Evolutionary conservation across 2,797 vertebrate genomes (phyloP), one percentile per base, ranked within the genome.

Genomic region (Denticeps clupeoides): DNA sequence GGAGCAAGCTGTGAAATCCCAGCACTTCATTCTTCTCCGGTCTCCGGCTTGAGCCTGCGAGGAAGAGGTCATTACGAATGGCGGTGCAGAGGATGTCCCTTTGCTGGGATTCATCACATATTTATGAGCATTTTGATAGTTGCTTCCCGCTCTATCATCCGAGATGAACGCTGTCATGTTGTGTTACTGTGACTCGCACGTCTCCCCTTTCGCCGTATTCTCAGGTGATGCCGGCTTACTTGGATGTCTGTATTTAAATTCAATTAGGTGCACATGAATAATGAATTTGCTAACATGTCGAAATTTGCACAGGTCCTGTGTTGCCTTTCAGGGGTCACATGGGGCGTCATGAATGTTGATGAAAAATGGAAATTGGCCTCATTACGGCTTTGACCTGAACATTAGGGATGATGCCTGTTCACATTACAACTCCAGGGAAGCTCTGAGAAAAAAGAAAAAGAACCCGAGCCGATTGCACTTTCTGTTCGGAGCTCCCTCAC

Each of bases 91-190:
- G n/a, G n/a, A n/a, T n/a, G 21, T 12, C 55, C 41, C 59, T 12
- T 15, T 47, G 1, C 7, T 64, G 16, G 19, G 38, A 63, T 64
- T 53, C 53, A 70, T 81, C 61, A 77, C 62, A 74, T 80, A 82
- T 81, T 80, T 74, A 79, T 80, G 60, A 77, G 68, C 64, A 53
- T 72, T 74, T 76, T 75, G 68, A 78, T 82, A 65, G 67, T 71
- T 80, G 66, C 65, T 63, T 76, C 73, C 69, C 58, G 70, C 73
- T 74, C 62, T 65, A 64, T 78, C 70, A 76, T 79, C 68, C 3
- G 64, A 77, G 74, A 71, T 76, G 77, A 81, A 72, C 8, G 67
- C 72, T 79, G 79, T 76, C 73, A 74, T 82, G 73, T 77, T 42
- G 51, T 29, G 74, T 81, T 79, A 75, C 48, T 71, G 59, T 51